Base-by-base conservation (phyloP, 2,113 vertebrate genomes). In the Ophiodon elongatus region DNA sequence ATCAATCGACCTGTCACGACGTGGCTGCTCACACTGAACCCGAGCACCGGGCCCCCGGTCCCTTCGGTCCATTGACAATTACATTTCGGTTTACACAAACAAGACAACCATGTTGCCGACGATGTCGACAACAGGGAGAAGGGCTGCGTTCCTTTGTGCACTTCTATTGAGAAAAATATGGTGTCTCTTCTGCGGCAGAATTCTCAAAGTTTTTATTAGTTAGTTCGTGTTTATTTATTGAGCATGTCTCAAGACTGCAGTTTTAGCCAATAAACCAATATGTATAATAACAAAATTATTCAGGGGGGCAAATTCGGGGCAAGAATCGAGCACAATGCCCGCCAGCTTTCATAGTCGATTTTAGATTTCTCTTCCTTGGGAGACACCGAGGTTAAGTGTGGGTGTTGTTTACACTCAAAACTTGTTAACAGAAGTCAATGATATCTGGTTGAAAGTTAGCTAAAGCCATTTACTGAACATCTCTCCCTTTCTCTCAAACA, bases 141-240 rank as follows among this genome's bases (percentile, higher is more conserved):
- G 8, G 2, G 45, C 31, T 35, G 39, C 3, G 6, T 2, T 64
- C 2, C 2, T 29, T 35, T 10, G 17, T 35, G 19, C 8, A 64
- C 19, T 4, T 59, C 27, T 27, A 35, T 11, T 1, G 23, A 19
- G 14, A 54, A 10, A 23, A 68, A n/a, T 60, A 27, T 52, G 17
- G 64, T n/a, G 29, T 37, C 15, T 54, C 45, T 41, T 50, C 37
- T 33, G 37, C 23, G 50, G 71, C 8, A 1, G 25, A n/a, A 21
- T 65, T 65, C 6, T n/a, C n/a, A n/a, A n/a, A 76, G 66, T 70
- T 70, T 47, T 45, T 45, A 50, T 27, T 41, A 19, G 41, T 43
- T 43, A 43, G 41, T 39, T 39, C 8, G n/a, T 29, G 10, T 3
- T 54, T n/a, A 54, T 50, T 50, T 43, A 43, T 43, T 43, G 4